A percentile compares a stretch with the other conserved stretches of the same genome.
Conservation (phyloP, 53 echinoderm and acorn worm species). For the Actinopyga echinites region DNA sequence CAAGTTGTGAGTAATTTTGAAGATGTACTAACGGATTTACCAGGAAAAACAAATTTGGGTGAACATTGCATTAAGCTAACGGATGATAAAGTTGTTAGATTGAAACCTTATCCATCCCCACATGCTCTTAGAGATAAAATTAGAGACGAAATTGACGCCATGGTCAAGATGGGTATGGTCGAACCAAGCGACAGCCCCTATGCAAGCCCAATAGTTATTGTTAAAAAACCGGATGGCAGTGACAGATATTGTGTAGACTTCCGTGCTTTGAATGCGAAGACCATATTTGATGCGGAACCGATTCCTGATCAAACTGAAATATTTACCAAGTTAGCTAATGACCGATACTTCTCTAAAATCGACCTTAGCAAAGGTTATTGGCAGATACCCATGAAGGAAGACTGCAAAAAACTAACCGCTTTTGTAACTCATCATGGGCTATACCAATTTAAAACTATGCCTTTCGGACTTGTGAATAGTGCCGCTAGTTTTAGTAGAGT, state of each 20-base stretch:
- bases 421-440: conserved; percentile 59
- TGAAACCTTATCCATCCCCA: conserved; percentile 56
- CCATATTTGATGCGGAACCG: neutral
- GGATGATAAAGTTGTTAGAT: conserved; percentile 40
- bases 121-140: conserved; percentile 53
- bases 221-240: conserved; percentile 9
- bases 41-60: conserved; percentile 49
- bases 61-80: conserved; percentile 39
- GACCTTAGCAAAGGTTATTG: conserved; percentile 62
- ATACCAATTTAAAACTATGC: conserved; percentile 68
- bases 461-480: conserved; percentile 66
- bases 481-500: conserved; percentile 65
- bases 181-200: conserved; percentile 17
- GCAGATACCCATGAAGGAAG: conserved; percentile 60
- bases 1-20: neutral
- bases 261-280: neutral
- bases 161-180: conserved; percentile 51
- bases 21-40: conserved; percentile 5
- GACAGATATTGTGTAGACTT: neutral
- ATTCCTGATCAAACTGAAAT: conserved; percentile 45
- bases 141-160: conserved; percentile 35
- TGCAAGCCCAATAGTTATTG: conserved; percentile 14
- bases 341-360: conserved; percentile 45
- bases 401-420: conserved; percentile 48
- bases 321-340: conserved; percentile 26